phyloP scores from a whole-genome alignment of 2,113 vertebrate genomes.

The Channa argus region DNA sequence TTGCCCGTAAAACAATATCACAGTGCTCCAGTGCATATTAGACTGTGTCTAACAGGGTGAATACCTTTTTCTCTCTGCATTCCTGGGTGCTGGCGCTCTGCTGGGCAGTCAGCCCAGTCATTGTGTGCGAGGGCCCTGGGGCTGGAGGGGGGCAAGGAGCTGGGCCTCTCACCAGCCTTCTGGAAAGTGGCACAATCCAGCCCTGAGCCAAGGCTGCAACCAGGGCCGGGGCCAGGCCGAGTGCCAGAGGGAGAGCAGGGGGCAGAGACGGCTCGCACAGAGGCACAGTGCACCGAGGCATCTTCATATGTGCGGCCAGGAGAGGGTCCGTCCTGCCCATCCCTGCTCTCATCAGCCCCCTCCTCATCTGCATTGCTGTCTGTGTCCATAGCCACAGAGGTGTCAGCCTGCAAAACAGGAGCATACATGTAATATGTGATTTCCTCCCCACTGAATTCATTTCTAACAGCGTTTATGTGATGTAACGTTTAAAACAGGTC shows the following conservation, averaged over 20 bases:
- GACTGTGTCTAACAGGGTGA: conserved; percentile 44
- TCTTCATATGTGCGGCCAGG: conserved; percentile 39
- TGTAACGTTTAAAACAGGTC: neutral
- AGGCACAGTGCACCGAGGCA: conserved; percentile 57
- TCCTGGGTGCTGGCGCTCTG: conserved; percentile 73
- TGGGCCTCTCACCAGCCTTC: conserved; percentile 75
- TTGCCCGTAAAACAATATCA: conserved; percentile 46
- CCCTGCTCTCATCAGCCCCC: conserved; percentile 79
- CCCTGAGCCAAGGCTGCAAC: conserved; percentile 41
- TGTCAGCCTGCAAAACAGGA: conserved; percentile 74
- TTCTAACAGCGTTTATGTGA: neutral
- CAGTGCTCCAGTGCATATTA: conserved; percentile 33
- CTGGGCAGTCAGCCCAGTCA: conserved; percentile 76
- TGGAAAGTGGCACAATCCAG: conserved; percentile 65
- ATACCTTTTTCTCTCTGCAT: conserved; percentile 80
- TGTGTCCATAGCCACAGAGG: conserved; percentile 80
- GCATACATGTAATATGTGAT: neutral
- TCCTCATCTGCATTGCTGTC: conserved; percentile 84
- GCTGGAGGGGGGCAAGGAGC: conserved; percentile 80
- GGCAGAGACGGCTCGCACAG: conserved; percentile 63
- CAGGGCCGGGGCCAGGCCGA: conserved; percentile 38
- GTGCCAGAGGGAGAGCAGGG: conserved; percentile 74
- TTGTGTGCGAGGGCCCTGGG: conserved; percentile 74
- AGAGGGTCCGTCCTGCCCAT: conserved; percentile 75
- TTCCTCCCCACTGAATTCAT: neutral